Percentiles rank a stretch among this genome's conserved stretches.
phyloP scores from a whole-genome alignment of 2,888 invertebrate genomes.

The Eueremaeus valkanovi region DNA sequence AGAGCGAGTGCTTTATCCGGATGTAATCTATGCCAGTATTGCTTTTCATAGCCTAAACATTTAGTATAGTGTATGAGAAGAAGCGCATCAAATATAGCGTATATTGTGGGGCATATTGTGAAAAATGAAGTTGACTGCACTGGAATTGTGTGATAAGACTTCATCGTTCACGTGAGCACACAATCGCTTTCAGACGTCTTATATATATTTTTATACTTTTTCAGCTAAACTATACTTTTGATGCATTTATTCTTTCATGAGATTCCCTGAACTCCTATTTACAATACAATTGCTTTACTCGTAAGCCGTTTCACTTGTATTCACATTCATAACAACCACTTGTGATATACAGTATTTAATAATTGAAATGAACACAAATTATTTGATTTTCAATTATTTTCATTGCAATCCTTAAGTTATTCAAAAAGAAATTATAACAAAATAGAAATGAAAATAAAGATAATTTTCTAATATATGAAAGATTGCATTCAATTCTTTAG shows the following conservation, averaged over 20 bases:
- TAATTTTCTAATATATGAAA: too few species aligned
- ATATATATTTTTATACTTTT: conserved; percentile 14
- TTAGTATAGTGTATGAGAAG: not conserved
- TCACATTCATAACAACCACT: not conserved
- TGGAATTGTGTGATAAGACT: conserved; percentile 31
- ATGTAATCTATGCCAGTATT: not conserved
- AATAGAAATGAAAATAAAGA: too few species aligned
- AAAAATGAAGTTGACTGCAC: conserved; percentile 28
- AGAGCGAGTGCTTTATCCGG: not conserved
- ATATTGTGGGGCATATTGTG: not conserved
- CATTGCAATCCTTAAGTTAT: too few species aligned
- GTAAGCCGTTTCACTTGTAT: not conserved
- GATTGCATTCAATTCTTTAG: too few species aligned
- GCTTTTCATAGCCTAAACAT: not conserved
- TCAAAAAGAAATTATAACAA: too few species aligned
- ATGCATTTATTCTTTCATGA: not conserved
- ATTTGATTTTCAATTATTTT: too few species aligned
- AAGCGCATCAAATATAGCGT: not conserved
- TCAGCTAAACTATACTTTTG: not conserved
- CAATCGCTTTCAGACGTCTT: not conserved
- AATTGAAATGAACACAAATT: conserved; percentile 1
- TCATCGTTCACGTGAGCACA: conserved; percentile 30
- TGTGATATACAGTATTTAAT: not conserved
- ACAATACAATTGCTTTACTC: conserved; percentile 17
- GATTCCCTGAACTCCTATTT: conserved; percentile 29